A percentile compares a stretch with the other conserved stretches of the same genome.
These are phyloP conservation scores for Tenthredo livida DNA, from an alignment of 2,888 invertebrate species.

Conservation along the genomic window DNA sequence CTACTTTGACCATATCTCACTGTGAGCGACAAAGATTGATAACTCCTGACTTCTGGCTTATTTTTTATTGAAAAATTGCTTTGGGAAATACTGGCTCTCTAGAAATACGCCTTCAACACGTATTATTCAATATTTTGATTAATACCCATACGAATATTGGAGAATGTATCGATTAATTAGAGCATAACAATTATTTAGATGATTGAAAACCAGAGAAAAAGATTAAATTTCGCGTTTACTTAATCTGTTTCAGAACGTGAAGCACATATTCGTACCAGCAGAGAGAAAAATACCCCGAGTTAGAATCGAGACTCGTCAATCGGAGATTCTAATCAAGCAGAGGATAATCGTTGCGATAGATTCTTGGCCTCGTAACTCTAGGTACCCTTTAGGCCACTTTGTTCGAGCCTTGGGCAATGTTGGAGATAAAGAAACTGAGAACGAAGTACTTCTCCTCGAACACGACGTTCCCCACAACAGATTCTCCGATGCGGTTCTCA, in stretches of 20 bases:
- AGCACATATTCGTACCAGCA: constrained; percentile 96
- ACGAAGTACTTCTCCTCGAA: constrained; percentile 96
- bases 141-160: background rate
- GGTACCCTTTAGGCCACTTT: constrained; percentile 97
- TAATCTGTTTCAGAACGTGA: constrained; percentile 72
- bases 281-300: constrained; percentile 97
- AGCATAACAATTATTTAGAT: background rate
- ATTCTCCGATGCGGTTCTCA: constrained; percentile 96
- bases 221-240: background rate
- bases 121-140: background rate
- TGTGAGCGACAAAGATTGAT: too few relatives aligned
- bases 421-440: constrained; percentile 97
- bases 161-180: background rate
- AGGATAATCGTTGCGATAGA: constrained; percentile 97
- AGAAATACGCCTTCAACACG: background rate
- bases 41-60: background rate
- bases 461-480: constrained; percentile 98
- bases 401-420: constrained; percentile 94
- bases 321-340: constrained; percentile 88
- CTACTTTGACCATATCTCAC: too few relatives aligned
- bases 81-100: background rate
- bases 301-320: constrained; percentile 96
- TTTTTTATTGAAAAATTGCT: background rate
- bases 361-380: constrained; percentile 95
- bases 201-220: background rate